Base-by-base conservation (phyloP, 2,888 invertebrate genomes). In the Aricia artaxerxes region DNA sequence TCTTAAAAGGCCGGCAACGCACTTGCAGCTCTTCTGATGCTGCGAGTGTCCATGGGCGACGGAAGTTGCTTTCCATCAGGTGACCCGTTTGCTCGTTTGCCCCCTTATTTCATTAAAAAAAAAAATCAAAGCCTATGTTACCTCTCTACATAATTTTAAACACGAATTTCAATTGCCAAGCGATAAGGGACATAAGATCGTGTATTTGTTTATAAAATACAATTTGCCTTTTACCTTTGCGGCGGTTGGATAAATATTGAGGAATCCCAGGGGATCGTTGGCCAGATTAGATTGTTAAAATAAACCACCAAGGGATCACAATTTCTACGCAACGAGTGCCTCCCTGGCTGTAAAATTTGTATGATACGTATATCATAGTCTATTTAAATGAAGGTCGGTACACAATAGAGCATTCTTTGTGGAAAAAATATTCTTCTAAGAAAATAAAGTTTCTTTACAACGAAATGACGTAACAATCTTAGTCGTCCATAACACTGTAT, bases 151-250 rank as follows among this genome's bases (percentile, higher is more conserved):
- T 69, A 31, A 69, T 69, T 35, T 69, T 69, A 38, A 31, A 38
- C 35, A 35, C 38, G 69, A 69, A 38, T 69, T 35, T 11, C 35
- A 13, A 69, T 13, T 69, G 69, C 69, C 69, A 35, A 31, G 35
- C 16, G 35, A 9, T 69, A 35, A 69, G 31, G 31, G 24, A 31
- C 24, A 75, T 49, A 24, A 24, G 11, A 24, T 31, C 44, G 49
- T 3, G 75, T 73, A 73, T 73, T 44, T 44, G 44, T 44, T n/a
- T 76, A 57, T 35, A 76, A 76, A 31, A 76, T 35, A 76, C 35
- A 53, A 76, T 76, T 76, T 76, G 76, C 35, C 76, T 16, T 35
- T 76, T 76, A 53, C 53, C 53, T 76, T 57, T 57, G 57, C 53
- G 76, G 57, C 13, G 35, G 57, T 76, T 57, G 35, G 13, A 76